These are phyloP conservation scores for Lampris megalopsis DNA, from an alignment of 2,113 vertebrate species.

Conservation along the genomic window DNA sequence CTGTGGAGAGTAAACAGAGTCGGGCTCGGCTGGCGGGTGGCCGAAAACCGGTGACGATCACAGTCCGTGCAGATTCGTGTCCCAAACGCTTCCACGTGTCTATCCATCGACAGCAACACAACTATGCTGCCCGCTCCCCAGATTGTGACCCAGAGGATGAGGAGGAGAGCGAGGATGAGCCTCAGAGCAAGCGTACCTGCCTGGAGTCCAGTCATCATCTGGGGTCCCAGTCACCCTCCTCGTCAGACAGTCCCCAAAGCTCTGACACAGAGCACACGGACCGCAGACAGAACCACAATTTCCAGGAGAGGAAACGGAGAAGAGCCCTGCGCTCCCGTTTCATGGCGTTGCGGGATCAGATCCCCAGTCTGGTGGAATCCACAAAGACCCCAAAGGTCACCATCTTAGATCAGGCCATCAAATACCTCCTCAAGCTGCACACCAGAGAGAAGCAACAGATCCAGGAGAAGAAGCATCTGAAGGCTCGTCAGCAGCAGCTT, in stretches of 20 bases:
- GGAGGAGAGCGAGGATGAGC: constrained; percentile 57
- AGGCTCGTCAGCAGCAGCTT: constrained; percentile 85
- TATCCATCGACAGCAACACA: constrained; percentile 95
- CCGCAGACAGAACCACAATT: constrained; percentile 94
- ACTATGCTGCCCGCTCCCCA: constrained; percentile 93
- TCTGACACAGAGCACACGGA: constrained; percentile 92
- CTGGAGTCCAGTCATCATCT: constrained; percentile 16
- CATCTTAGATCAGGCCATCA: constrained; percentile 92
- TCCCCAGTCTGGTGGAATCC: constrained; percentile 87
- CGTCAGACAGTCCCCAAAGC: constrained; percentile 74
- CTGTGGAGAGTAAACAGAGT: constrained; percentile 92
- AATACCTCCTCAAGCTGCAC: constrained; percentile 88
- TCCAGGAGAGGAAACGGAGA: constrained; percentile 92
- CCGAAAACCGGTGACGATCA: constrained; percentile 91
- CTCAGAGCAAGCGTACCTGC: constrained; percentile 62
- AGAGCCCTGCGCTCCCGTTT: constrained; percentile 94
- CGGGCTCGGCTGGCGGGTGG: constrained; percentile 83
- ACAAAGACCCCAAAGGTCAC: constrained; percentile 94
- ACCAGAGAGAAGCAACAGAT: constrained; percentile 84
- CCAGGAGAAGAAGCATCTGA: constrained; percentile 89
- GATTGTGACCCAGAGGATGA: constrained; percentile 77
- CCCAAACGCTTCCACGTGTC: constrained; percentile 95
- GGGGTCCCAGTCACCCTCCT: constrained; percentile 51
- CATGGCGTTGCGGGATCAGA: constrained; percentile 89
- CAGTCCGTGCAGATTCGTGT: constrained; percentile 89